A percentile compares a stretch with the other conserved stretches of the same genome.
Conservation (phyloP, 2,888 invertebrate species). For the Margaritifera margaritifera region DNA sequence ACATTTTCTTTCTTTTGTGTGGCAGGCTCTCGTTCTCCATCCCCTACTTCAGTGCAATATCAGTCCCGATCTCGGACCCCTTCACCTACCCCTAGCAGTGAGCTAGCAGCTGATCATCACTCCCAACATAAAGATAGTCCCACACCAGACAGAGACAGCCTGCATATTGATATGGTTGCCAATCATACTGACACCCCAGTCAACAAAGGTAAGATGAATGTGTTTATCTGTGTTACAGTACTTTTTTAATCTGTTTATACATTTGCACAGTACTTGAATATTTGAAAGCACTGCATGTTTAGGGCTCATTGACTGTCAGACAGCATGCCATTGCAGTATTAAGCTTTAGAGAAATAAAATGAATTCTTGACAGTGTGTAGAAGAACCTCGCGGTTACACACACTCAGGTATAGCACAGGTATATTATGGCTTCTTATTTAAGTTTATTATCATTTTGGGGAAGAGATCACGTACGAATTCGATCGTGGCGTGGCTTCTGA, state of each 20-base stretch:
- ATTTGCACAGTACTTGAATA: too few species aligned
- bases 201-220: slow-evolving; percentile 25
- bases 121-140: slow-evolving; percentile 62
- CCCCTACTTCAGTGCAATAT: slow-evolving; percentile 53
- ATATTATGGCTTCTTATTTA: too few species aligned
- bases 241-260: neutral
- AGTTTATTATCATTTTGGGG: too few species aligned
- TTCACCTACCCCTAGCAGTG: slow-evolving; percentile 59
- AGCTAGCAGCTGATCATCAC: slow-evolving; percentile 46
- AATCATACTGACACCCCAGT: slow-evolving; percentile 37
- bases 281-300: too few species aligned
- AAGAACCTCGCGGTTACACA: too few species aligned
- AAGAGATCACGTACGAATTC: too few species aligned
- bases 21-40: slow-evolving; percentile 58
- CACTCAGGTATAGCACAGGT: too few species aligned
- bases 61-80: slow-evolving; percentile 50
- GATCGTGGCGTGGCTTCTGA: too few species aligned
- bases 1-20: neutral
- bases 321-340: too few species aligned
- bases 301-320: too few species aligned
- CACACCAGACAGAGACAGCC: slow-evolving; percentile 68
- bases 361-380: too few species aligned
- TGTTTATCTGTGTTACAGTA: neutral
- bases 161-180: slow-evolving; percentile 68
- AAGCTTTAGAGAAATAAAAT: too few species aligned